A percentile compares a stretch with the other conserved stretches of the same genome.
phyloP scores from a whole-genome alignment of 23 tunicate species.

The Diplosoma virens region DNA sequence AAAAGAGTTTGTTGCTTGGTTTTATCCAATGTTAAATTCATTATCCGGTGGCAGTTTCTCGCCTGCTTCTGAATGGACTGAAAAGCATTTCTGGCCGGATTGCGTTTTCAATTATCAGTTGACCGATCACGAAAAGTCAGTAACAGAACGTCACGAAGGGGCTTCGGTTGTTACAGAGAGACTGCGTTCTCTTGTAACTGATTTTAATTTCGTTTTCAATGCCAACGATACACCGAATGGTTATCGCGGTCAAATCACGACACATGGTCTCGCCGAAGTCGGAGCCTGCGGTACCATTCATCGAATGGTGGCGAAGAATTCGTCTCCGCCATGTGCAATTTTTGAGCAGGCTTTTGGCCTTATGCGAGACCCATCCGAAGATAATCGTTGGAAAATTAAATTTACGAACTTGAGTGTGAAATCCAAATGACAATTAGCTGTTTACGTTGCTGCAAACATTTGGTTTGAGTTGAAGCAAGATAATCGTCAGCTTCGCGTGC shows the following conservation, averaged over 20 bases:
- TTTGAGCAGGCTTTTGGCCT: constrained; percentile 26
- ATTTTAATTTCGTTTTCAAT: constrained; percentile 34
- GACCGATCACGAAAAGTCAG: neutral
- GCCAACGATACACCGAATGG: constrained; percentile 57
- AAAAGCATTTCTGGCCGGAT: constrained; percentile 1
- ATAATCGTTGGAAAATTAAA: constrained; percentile 31
- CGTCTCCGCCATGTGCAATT: neutral
- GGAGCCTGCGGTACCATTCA: constrained; percentile 59
- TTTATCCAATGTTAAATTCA: constrained; percentile 60
- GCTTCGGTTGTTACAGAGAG: neutral
- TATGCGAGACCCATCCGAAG: neutral
- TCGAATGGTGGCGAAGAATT: neutral
- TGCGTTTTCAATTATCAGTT: neutral
- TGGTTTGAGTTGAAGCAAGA: no score
- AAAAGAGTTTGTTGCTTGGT: constrained; percentile 49
- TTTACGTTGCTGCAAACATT: no score
- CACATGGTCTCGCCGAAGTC: constrained; percentile 64
- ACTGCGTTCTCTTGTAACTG: constrained; percentile 25
- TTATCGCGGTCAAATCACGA: constrained; percentile 31
- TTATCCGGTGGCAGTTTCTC: neutral
- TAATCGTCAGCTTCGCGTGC: no score
- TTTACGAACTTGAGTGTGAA: constrained; percentile 10
- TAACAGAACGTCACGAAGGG: neutral
- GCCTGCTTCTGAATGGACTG: neutral
- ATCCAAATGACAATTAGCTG: no score